Evolutionary conservation across 2,113 vertebrate species (phyloP), one percentile per base, ranked within the genome.

Genomic region (Heptranchias perlo): DNA sequence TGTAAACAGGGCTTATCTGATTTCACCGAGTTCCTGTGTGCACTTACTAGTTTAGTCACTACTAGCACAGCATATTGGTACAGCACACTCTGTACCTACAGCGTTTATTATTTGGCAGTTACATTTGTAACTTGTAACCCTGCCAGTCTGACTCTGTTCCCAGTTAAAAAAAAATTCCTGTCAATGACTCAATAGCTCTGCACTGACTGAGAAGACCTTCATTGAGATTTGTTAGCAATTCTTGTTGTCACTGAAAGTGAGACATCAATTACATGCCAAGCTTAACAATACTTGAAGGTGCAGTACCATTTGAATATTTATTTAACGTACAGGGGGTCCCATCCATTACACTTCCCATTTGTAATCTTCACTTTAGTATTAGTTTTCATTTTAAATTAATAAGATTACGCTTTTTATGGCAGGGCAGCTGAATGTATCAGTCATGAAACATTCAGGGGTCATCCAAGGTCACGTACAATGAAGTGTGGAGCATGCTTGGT

Each of bases 51-150:
- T n/a, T 87, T 52, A 87, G 61, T 82, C 82, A 65, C 82, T 28
- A 89, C 25, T 65, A 16, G 84, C n/a, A 52, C 61, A 47, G 61
- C 16, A 92, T 65, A 52, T 96, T 96, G 62, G 87, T 58, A 69
- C 96, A 96, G 84, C 96, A 96, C 84, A 25, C 31, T 92, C 84
- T 96, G 96, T 91, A 96, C 96, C 82, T 69, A 31, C 64, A 65
- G 86, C n/a, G 64, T 89, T 65, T 96, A 67, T 65, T 92, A 73
- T 91, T 69, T 96, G 96, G 96, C 96, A 96, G 47, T 35, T 13
- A 67, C 82, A 73, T 87, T 14, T 69, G 62, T 87, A 52, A 47
- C 67, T 91, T 96, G 61, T 96, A 92, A 49, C 39, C 7, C 44
- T 47, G 96, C 96, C 96, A 96, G 62, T 69, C 73, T 76, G 65